Percentiles rank a stretch among this genome's conserved stretches.
phyloP scores from a whole-genome alignment of 1,140 invertebrate genomes.

The Cydia amplana region DNA sequence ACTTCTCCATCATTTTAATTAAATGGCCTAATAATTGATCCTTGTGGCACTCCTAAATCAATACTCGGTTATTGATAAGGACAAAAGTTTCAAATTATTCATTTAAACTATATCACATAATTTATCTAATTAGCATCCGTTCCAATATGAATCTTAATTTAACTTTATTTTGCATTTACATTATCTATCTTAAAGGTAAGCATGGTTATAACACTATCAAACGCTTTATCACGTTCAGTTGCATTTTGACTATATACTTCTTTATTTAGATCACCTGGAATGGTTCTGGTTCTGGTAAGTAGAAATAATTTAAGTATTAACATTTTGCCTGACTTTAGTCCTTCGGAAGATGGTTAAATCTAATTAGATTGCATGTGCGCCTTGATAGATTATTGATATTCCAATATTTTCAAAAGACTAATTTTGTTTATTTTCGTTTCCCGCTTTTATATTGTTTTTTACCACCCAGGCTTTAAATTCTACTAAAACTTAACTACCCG shows the following conservation, averaged over 20 bases:
- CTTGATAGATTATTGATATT: background rate
- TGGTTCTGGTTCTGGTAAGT: slow-evolving; percentile 51
- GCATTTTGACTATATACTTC: slow-evolving; percentile 39
- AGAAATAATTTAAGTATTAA: slow-evolving; percentile 40
- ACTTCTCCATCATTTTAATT: background rate
- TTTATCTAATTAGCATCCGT: background rate
- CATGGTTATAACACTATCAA: slow-evolving; percentile 45
- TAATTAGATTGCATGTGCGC: slow-evolving; percentile 4
- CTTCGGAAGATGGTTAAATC: background rate
- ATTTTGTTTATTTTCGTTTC: background rate
- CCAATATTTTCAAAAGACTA: background rate
- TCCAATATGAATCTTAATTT: background rate
- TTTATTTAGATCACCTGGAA: slow-evolving; percentile 42
- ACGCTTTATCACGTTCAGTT: slow-evolving; percentile 45
- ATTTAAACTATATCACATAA: background rate
- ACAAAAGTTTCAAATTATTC: background rate
- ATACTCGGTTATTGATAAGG: background rate
- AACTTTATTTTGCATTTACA: slow-evolving; percentile 2
- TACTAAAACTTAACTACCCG: too few relatives aligned
- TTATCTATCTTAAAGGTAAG: slow-evolving; percentile 47
- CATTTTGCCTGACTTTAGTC: slow-evolving; percentile 38
- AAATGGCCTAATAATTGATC: background rate
- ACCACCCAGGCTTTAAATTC: too few relatives aligned
- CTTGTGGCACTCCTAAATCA: background rate
- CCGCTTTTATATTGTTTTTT: background rate